Conservation (phyloP, 53 echinoderm and acorn worm genomes). For the Echinometra lucunter region DNA sequence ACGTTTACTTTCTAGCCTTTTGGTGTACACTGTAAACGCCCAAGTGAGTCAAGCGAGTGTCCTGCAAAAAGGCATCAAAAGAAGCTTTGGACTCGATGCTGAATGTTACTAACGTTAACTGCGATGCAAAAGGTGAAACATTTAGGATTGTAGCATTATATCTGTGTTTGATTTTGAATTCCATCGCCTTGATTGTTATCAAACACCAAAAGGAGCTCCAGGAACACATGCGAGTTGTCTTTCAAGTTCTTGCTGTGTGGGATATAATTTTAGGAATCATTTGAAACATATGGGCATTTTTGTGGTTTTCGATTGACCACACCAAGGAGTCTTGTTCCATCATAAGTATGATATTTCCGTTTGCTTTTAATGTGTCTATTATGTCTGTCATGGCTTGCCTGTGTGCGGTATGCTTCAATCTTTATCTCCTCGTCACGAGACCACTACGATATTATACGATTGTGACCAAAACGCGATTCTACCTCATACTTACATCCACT, state of each 20-base stretch:
- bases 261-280: conserved; percentile 20
- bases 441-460: background rate
- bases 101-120: background rate
- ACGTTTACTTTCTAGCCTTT: no score
- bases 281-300: background rate
- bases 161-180: background rate
- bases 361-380: background rate
- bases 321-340: background rate
- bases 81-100: background rate
- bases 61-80: no score
- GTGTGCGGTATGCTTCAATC: background rate
- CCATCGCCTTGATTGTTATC: background rate
- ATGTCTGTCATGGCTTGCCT: background rate
- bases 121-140: background rate
- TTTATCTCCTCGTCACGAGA: background rate
- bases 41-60: no score
- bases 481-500: background rate
- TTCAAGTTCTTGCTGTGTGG: background rate
- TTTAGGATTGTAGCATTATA: background rate
- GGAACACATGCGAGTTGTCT: background rate
- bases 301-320: background rate
- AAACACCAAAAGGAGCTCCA: background rate
- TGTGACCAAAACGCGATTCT: background rate
- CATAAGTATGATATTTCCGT: background rate
- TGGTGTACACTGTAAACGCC: no score